phyloP scores from a whole-genome alignment of 2,797 vertebrate genomes.

The Chelmon rostratus region DNA sequence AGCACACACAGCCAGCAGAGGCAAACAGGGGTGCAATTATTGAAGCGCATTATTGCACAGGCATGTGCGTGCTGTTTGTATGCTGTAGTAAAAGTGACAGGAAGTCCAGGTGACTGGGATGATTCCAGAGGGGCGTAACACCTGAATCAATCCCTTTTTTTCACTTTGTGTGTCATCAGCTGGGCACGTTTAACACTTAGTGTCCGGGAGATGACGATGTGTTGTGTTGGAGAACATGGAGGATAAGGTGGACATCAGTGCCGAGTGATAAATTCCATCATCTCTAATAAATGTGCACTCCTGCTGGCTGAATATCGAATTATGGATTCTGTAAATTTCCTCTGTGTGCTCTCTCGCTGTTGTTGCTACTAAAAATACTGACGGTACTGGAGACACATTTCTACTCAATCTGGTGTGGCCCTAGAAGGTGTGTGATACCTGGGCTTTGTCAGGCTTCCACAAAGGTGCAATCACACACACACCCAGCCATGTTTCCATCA shows the following conservation, averaged over 20 bases:
- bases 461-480: neutral
- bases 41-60: slow-evolving; percentile 1
- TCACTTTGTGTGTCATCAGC: neutral
- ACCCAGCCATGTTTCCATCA: neutral
- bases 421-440: neutral
- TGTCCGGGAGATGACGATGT: neutral
- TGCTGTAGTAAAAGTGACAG: neutral
- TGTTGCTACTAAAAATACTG: neutral
- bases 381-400: neutral
- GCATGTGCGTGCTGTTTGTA: neutral
- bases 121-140: neutral
- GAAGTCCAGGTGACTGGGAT: neutral
- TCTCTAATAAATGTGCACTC: neutral
- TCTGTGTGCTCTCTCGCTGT: neutral
- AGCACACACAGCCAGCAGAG: neutral
- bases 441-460: slow-evolving; percentile 6
- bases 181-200: neutral
- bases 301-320: neutral
- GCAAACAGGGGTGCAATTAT: neutral
- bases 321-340: neutral
- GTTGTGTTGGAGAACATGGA: neutral
- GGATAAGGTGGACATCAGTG: neutral
- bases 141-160: slow-evolving; percentile 15
- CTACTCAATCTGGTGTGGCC: slow-evolving; percentile 12
- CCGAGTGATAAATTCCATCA: slow-evolving; percentile 11